Conservation (phyloP, 2,113 vertebrate genomes). For the Cyprinodon brontotheroides region DNA sequence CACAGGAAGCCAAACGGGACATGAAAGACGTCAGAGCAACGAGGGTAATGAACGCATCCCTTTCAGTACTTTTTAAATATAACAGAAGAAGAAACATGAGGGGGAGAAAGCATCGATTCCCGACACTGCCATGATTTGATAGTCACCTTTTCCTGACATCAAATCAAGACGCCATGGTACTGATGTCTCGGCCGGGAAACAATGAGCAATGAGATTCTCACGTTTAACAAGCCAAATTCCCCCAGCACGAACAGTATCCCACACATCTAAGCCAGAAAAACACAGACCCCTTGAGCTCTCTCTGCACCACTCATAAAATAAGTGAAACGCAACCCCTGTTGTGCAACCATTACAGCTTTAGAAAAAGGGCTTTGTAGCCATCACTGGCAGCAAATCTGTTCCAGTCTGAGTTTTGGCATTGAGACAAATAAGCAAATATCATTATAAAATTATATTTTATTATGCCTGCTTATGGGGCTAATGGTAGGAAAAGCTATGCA, state of each 20-base stretch:
- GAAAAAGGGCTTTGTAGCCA: conserved; percentile 38
- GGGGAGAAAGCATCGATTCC: conserved; percentile 2
- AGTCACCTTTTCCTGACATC: conserved; percentile 14
- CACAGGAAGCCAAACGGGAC: background rate
- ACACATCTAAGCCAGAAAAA: conserved; percentile 36
- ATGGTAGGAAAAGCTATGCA: conserved; percentile 10
- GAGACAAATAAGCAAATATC: conserved; percentile 46
- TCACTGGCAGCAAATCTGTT: conserved; percentile 52
- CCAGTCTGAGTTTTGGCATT: conserved; percentile 27
- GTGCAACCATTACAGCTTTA: conserved; percentile 63
- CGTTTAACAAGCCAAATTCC: conserved; percentile 64
- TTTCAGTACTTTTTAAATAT: background rate
- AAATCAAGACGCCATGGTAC: conserved; percentile 30
- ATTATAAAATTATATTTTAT: conserved; percentile 42
- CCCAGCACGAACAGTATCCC: conserved; percentile 18
- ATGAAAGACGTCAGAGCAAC: conserved; percentile 4
- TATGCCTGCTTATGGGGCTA: conserved; percentile 15
- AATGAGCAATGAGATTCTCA: conserved; percentile 53
- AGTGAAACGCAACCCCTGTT: conserved; percentile 67
- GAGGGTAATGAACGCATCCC: conserved; percentile 1
- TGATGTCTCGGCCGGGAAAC: conserved; percentile 47
- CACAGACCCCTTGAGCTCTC: conserved; percentile 26
- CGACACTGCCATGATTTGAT: background rate
- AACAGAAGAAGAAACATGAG: background rate
- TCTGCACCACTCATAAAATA: conserved; percentile 63